These are phyloP conservation scores for Brevipalpus yothersi DNA, from an alignment of 1,140 invertebrate genomes.

Conservation along the genomic window DNA sequence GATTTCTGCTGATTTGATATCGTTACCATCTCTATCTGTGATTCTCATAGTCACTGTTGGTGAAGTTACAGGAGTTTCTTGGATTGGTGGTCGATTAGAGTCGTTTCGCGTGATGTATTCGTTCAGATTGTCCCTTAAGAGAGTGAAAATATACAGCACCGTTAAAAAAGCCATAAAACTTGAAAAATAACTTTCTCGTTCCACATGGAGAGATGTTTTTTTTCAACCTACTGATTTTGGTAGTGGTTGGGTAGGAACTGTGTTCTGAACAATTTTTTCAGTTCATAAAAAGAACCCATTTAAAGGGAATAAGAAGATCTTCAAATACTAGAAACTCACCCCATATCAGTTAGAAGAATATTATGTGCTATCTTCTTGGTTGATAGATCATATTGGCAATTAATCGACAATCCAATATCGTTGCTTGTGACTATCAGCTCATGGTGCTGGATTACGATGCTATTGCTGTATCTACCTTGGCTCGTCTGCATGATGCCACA, in stretches of 20 bases:
- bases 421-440: conserved; percentile 80
- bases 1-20: conserved; percentile 23
- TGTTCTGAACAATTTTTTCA: too few relatives aligned
- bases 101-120: not conserved
- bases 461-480: conserved; percentile 42
- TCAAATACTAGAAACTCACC: conserved; percentile 7
- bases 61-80: conserved; percentile 46
- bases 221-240: too few relatives aligned
- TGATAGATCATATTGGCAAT: conserved; percentile 73
- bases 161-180: too few relatives aligned
- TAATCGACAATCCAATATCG: conserved; percentile 66
- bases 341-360: conserved; percentile 14
- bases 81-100: conserved; percentile 12
- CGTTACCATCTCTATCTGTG: conserved; percentile 27
- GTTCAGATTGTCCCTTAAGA: not conserved
- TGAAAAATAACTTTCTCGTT: not conserved
- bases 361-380: conserved; percentile 75
- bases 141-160: too few relatives aligned
- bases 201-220: not conserved
- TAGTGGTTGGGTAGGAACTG: too few relatives aligned
- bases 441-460: conserved; percentile 77
- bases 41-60: conserved; percentile 84
- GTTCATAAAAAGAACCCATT: too few relatives aligned
- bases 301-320: too few relatives aligned
- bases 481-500: conserved; percentile 14